Base-by-base conservation (phyloP, 2,797 vertebrate species). In the Neosilurus mollespiculum region DNA sequence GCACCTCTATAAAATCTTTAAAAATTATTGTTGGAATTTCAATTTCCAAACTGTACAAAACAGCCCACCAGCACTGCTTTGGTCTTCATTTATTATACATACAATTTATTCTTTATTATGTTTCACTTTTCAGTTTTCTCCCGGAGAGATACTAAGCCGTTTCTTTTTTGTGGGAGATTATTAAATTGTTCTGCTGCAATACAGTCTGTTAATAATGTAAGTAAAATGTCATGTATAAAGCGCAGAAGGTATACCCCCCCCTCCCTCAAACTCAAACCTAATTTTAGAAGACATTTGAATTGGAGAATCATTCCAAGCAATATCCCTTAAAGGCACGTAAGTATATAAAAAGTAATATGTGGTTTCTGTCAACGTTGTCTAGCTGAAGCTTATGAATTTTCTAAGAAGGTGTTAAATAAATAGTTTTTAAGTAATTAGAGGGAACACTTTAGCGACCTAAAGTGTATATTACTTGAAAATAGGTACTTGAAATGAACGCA, bases 181-280 rank as follows among this genome's bases (percentile, higher is more conserved):
- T 64, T 64, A 49, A 78, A 78, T 78, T 78, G 37, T 49, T 78
- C 59, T 78, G 37, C 37, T 78, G 59, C 76, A 64, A 49, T 49
- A 49, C 11, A 64, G 76, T 24, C 59, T 24, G 37, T 62, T 78
- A 78, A 78, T 78, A 78, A 69, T n/a, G 65, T 37, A 69, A 54
- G 58, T 77, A 43, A 62, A 78, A 78, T 78, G 59, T 78, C 58
- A 64, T 26, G 76, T 78, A 26, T 64, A 64, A 62, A 64, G 37
- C 24, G 76, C 37, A 49, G 59, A 78, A 49, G 49, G 59, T 24
- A 43, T 62, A n/a, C n/a, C n/a, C n/a, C n/a, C n/a, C n/a, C 34
- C 49, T 24, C 62, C 62, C 54, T 58, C 37, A 78, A 43, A 78
- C 37, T 78, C 12, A 4, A 51, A 62, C 49, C 62, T 49, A 43